A percentile compares a stretch with the other conserved stretches of the same genome.
phyloP scores from a whole-genome alignment of 2,797 vertebrate genomes.

The Odontamblyopus lacepedii region DNA sequence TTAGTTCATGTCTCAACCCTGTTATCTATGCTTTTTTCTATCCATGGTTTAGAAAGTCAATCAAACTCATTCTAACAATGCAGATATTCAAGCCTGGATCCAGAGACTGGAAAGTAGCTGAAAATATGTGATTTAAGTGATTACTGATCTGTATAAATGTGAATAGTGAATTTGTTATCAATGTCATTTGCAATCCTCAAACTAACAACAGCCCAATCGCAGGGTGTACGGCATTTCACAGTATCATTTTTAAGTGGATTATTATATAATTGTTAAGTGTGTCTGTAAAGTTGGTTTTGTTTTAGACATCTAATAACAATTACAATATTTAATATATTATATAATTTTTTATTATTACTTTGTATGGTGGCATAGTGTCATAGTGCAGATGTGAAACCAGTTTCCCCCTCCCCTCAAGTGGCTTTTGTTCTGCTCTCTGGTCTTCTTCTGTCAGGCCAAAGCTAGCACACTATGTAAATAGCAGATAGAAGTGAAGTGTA shows the following conservation, averaged over 20 bases:
- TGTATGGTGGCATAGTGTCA: too few relatives aligned
- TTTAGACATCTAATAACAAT: not conserved
- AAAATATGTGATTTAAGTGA: not conserved
- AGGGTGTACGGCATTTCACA: not conserved
- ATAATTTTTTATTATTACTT: too few relatives aligned
- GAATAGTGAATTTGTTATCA: not conserved
- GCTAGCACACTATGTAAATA: too few relatives aligned
- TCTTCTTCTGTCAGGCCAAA: too few relatives aligned
- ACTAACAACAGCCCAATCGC: not conserved
- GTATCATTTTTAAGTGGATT: not conserved
- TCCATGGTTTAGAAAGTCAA: slow-evolving; percentile 52
- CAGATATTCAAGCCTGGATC: slow-evolving; percentile 45
- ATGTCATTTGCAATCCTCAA: not conserved
- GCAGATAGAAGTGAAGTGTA: too few relatives aligned
- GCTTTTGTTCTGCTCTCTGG: too few relatives aligned
- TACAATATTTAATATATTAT: too few relatives aligned
- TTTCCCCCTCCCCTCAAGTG: too few relatives aligned
- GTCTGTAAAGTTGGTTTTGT: too few relatives aligned
- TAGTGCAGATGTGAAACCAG: too few relatives aligned
- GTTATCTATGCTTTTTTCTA: slow-evolving; percentile 51
- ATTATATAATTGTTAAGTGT: too few relatives aligned
- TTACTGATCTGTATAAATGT: not conserved
- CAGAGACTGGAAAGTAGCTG: slow-evolving; percentile 17
- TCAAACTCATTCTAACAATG: slow-evolving; percentile 37
- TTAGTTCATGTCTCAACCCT: slow-evolving; percentile 63